Base-by-base conservation (phyloP, 2,797 vertebrate species). In the Gastrophryne carolinensis region DNA sequence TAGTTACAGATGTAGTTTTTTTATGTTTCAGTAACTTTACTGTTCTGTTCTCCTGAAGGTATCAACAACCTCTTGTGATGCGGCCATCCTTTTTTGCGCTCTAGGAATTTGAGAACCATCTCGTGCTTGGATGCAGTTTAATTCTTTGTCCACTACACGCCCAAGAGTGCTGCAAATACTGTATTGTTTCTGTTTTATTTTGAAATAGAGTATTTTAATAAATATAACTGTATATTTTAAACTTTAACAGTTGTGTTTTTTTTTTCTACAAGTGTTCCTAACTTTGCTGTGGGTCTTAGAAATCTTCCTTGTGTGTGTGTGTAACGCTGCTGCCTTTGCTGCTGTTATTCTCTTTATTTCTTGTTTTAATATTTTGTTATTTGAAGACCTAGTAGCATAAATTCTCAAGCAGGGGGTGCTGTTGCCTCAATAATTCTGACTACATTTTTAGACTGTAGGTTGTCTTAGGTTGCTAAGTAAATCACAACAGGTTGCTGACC, bases 21-120 rank as follows among this genome's bases (percentile, higher is more conserved):
- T 61, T 2, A 24, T 13, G 37, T 26, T 9, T 11, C 41, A 3
- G 2, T 60, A 15, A 74, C 21, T 49, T 1, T 37, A 8, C 3
- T 60, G 49, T 54, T 17, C 8, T 65, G 19, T n/a, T 52, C 29
- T 39, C 15, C 17, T 52, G 27, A 44, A 75, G 73, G 73, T 24
- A 56, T 75, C 56, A 39, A 54, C n/a, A 41, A 41, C 17, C 73
- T 75, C 19, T 8, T 75, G 30, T 75, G 62, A 75, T 17, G 32
- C n/a, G n/a, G n/a, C n/a, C n/a, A n/a, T n/a, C n/a, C n/a, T 15
- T 9, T 10, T 34, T 39, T 27, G 21, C 41, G n/a, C 24, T 1
- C 32, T 12, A n/a, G 72, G 21, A 15, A 13, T 52, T 13, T 3
- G 8, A 57, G 54, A 58, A 17, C 24, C 63, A 52, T 13, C 10